Evolutionary conservation across 1,140 invertebrate genomes (phyloP).

Genomic region (Pogonognathellus flavescens): DNA sequence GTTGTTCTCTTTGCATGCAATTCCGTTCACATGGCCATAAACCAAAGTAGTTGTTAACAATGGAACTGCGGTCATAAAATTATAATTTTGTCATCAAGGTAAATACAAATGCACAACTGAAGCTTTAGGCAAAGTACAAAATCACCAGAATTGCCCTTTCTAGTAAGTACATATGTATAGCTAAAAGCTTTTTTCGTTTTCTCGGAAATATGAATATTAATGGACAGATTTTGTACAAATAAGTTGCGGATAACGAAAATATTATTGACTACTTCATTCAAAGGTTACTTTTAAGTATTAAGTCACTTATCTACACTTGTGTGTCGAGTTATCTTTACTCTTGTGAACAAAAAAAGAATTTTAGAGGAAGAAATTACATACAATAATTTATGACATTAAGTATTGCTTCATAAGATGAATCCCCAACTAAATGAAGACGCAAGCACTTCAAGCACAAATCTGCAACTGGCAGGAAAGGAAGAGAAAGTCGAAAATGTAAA

Average conservation of each 20-base stretch:
- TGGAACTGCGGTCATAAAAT: constrained; percentile 40
- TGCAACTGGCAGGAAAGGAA: too few species aligned
- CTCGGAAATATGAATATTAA: not conserved
- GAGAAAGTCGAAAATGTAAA: too few species aligned
- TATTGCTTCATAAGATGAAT: too few species aligned
- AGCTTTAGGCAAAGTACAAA: not conserved
- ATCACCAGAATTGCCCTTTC: not conserved
- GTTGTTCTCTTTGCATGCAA: constrained; percentile 33
- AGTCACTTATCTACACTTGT: not conserved
- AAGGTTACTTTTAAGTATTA: not conserved
- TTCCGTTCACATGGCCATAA: constrained; percentile 35
- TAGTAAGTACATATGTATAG: not conserved
- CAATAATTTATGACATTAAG: not conserved
- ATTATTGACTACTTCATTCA: not conserved
- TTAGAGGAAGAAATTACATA: not conserved
- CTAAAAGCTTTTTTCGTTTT: constrained; percentile 24
- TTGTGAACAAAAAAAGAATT: too few species aligned
- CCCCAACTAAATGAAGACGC: too few species aligned
- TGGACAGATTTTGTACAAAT: not conserved
- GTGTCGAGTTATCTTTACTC: too few species aligned
- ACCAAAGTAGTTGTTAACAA: constrained; percentile 22
- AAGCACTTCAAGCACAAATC: too few species aligned
- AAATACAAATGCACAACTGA: not conserved
- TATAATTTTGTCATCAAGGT: constrained; percentile 31
- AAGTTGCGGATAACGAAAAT: not conserved